phyloP scores from a whole-genome alignment of 2,113 vertebrate species.

The Amphilophus citrinellus region DNA sequence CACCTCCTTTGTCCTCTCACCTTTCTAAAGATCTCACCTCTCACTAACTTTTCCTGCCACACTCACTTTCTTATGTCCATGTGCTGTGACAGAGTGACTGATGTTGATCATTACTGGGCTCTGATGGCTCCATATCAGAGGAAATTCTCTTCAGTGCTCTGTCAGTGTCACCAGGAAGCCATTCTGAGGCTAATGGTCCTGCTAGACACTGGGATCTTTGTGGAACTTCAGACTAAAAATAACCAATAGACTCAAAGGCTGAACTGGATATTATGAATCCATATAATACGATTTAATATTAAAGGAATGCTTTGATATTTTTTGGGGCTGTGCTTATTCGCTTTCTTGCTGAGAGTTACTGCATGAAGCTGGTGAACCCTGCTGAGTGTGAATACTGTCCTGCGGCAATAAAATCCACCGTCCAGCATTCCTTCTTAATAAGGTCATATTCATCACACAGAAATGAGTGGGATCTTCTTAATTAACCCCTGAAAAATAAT shows the following conservation, averaged over 20 bases:
- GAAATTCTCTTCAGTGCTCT: conserved; percentile 42
- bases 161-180: conserved; percentile 56
- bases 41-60: background rate
- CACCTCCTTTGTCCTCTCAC: conserved; percentile 5
- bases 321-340: background rate
- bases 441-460: background rate
- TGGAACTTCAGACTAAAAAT: conserved; percentile 26
- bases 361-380: background rate
- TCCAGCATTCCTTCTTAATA: background rate
- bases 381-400: background rate
- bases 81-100: conserved; percentile 57
- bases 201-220: conserved; percentile 2
- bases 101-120: conserved; percentile 66
- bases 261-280: background rate
- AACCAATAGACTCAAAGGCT: background rate
- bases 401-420: background rate
- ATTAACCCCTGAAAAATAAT: background rate
- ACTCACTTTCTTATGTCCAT: conserved; percentile 28
- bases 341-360: background rate
- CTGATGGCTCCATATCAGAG: conserved; percentile 55
- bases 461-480: background rate
- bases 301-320: background rate
- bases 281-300: background rate
- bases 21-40: background rate
- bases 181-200: conserved; percentile 49